Evolutionary conservation across 2,113 vertebrate genomes (phyloP).

Genomic region (Hydropotes inermis): DNA sequence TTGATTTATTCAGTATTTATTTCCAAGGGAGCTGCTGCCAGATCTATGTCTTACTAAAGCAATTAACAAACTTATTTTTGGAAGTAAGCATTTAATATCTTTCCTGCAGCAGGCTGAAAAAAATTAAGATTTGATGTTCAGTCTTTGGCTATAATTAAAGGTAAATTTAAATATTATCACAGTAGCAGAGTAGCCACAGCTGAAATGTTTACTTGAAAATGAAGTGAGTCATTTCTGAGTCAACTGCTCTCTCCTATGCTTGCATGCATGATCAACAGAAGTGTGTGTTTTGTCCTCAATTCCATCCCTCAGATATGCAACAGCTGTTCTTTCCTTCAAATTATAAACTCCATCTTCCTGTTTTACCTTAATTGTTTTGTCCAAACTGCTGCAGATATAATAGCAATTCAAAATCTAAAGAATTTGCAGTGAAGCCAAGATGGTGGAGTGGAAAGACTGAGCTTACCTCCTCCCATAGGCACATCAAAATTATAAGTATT

Average conservation of each 20-base stretch:
- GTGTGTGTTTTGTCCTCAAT: slow-evolving; percentile 32
- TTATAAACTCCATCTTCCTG: slow-evolving; percentile 63
- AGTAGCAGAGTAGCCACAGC: neutral
- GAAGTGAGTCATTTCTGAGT: slow-evolving; percentile 54
- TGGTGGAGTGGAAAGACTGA: neutral
- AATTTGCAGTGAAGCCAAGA: neutral
- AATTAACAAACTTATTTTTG: slow-evolving; percentile 44
- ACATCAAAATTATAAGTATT: neutral
- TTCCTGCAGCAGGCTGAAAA: neutral
- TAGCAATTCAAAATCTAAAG: neutral
- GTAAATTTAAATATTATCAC: slow-evolving; percentile 66
- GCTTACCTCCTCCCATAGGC: neutral
- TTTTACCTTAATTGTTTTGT: slow-evolving; percentile 41
- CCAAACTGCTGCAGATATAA: neutral
- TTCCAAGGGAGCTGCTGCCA: slow-evolving; percentile 41
- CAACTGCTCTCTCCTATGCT: slow-evolving; percentile 22
- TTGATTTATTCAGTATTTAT: slow-evolving; percentile 45
- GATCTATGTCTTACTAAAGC: neutral
- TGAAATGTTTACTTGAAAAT: slow-evolving; percentile 56
- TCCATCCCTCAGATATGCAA: neutral
- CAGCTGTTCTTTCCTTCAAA: slow-evolving; percentile 52
- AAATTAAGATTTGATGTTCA: slow-evolving; percentile 31
- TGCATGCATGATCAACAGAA: neutral
- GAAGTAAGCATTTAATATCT: slow-evolving; percentile 45
- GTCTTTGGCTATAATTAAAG: slow-evolving; percentile 10